Evolutionary conservation across 2,888 invertebrate genomes (phyloP).

Genomic region (Cabera pusaria): DNA sequence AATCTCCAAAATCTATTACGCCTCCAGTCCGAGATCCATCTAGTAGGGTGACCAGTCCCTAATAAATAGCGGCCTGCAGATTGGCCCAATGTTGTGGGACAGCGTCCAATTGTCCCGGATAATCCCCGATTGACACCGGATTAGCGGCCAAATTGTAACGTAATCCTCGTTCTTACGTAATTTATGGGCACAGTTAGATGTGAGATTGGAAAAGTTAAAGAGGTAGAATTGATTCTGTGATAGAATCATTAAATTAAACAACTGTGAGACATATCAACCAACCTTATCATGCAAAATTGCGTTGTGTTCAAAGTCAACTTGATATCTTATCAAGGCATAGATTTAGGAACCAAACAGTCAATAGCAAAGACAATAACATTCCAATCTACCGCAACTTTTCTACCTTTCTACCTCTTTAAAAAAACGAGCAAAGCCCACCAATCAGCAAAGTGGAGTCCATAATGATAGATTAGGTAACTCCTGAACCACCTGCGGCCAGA

Average conservation of each 20-base stretch:
- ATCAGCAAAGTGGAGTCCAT: conserved; percentile 56
- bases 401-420: no score
- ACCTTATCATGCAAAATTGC: no score
- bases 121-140: conserved; percentile 72
- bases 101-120: conserved; percentile 61
- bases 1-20: conserved; percentile 37
- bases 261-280: no score
- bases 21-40: conserved; percentile 40
- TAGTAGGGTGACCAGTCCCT: conserved; percentile 52
- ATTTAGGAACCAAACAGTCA: no score
- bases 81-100: conserved; percentile 58
- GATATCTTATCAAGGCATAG: no score
- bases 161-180: conserved; percentile 47
- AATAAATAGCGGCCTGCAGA: conserved; percentile 57
- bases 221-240: no score
- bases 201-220: conserved; percentile 27
- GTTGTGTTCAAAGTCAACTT: no score
- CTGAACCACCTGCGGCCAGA: conserved; percentile 63
- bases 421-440: conserved; percentile 9
- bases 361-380: no score
- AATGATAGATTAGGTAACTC: conserved; percentile 71
- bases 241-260: no score
- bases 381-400: no score
- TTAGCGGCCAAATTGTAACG: conserved; percentile 63
- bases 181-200: conserved; percentile 49